These are phyloP conservation scores for Dasypolia templi DNA, from an alignment of 2,888 invertebrate genomes.

Conservation along the genomic window DNA sequence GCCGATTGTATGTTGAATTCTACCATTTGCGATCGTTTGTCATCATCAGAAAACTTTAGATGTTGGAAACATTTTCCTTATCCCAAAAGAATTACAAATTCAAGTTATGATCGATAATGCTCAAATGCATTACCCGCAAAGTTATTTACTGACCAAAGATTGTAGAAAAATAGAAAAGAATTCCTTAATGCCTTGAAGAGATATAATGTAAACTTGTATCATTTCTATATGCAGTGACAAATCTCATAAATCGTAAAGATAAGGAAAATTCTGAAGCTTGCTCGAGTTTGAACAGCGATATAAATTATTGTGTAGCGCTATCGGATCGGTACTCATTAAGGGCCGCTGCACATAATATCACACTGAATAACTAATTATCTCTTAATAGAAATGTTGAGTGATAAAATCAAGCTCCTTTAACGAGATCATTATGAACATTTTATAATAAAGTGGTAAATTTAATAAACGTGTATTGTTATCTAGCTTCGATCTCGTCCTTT, in stretches of 20 bases:
- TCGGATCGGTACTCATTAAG: constrained; percentile 38
- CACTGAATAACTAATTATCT: constrained; percentile 48
- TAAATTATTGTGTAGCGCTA: constrained; percentile 40
- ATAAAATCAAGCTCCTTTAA: constrained; percentile 48
- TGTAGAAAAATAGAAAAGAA: constrained; percentile 4
- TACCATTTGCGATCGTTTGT: background rate
- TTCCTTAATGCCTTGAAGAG: background rate
- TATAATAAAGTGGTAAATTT: constrained; percentile 16
- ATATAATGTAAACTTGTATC: constrained; percentile 23
- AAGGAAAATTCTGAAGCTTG: constrained; percentile 31
- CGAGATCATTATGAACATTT: constrained; percentile 54
- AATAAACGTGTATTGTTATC: constrained; percentile 44
- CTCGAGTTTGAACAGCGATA: constrained; percentile 23
- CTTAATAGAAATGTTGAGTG: constrained; percentile 33
- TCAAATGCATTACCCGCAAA: background rate
- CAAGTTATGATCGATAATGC: background rate
- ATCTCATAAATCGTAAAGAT: constrained; percentile 49
- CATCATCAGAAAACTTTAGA: background rate
- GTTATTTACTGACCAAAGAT: background rate
- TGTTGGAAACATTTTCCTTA: background rate
- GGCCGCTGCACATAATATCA: constrained; percentile 26
- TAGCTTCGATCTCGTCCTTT: background rate
- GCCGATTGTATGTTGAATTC: background rate
- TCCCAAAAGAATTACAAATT: background rate
- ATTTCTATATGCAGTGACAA: constrained; percentile 5